Percentiles rank a stretch among this genome's conserved stretches.
Evolutionary conservation across 2,888 invertebrate species (phyloP).

Genomic region (Cheilosia pagana): DNA sequence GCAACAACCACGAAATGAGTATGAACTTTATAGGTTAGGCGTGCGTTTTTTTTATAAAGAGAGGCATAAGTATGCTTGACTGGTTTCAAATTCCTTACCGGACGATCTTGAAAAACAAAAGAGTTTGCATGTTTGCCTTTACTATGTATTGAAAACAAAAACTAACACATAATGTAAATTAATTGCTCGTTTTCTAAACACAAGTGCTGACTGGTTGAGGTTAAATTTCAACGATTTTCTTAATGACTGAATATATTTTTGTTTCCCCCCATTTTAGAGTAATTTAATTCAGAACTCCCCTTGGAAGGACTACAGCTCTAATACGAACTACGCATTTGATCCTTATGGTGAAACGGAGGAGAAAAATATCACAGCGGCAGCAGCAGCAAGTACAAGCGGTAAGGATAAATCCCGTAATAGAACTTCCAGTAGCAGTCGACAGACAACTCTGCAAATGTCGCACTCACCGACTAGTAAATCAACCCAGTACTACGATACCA

Average conservation of each 20-base stretch:
- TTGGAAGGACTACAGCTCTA: slow-evolving; percentile 94
- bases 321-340: slow-evolving; percentile 96
- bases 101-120: background rate
- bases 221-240: slow-evolving; percentile 25
- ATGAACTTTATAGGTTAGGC: background rate
- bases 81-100: slow-evolving; percentile 52
- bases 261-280: slow-evolving; percentile 85
- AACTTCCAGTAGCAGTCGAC: slow-evolving; percentile 79
- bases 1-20: too few species aligned
- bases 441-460: slow-evolving; percentile 83
- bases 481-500: slow-evolving; percentile 81
- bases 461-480: slow-evolving; percentile 83
- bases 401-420: slow-evolving; percentile 81
- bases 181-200: slow-evolving; percentile 45
- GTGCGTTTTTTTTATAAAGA: slow-evolving; percentile 12
- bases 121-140: slow-evolving; percentile 24
- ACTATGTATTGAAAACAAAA: slow-evolving; percentile 9
- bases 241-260: slow-evolving; percentile 70
- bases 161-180: slow-evolving; percentile 58
- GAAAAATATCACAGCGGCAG: slow-evolving; percentile 83
- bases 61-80: slow-evolving; percentile 63
- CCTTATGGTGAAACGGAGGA: slow-evolving; percentile 92
- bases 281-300: slow-evolving; percentile 92
- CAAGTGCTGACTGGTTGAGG: slow-evolving; percentile 83
- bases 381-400: slow-evolving; percentile 76